Evolutionary conservation across 2,113 vertebrate genomes (phyloP), one percentile per base, ranked within the genome.

Genomic region (Saimiri boliviensis): DNA sequence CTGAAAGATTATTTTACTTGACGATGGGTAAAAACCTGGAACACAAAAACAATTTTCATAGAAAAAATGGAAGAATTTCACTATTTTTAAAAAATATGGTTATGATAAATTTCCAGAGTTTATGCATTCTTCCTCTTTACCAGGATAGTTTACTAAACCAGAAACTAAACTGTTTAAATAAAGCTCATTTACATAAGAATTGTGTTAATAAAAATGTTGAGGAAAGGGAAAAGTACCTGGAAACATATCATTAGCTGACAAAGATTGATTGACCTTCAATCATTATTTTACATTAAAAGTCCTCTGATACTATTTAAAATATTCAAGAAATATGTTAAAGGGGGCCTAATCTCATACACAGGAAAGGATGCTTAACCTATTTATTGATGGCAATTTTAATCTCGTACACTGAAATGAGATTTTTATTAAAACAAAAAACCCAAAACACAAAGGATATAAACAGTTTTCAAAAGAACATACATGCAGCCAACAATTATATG

Each of bases 261-360:
- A 76, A 37, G 85, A 86, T 49, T 35, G 73, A 68, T 3, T 76
- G 74, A 87, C 3, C n/a, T 54, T 89, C 45, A 66, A 71, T 6
- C 30, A 49, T 91, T 68, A 77, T 30, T 90, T 96, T 83, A 92
- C 32, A 60, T n/a, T 70, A 56, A 89, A 95, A 89, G 27, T 16
- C 79, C 40, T 73, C 40, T 86, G 73, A 89, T 35, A 89, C 25
- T 14, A 84, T 54, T 52, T 86, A 27, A 20, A 81, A 76, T 12
- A 85, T 45, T 80, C 1, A n/a, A 68, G 71, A 91, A 80, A 54
- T 47, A 84, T 2, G 25, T 40, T n/a, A 81, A 70, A 89, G 20
- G 3, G 14, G 5, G 4, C 1, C 17, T n/a, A 56, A 19, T 92
- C 40, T 76, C 77, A 93, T 49, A 70, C 5, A 45, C 54, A 52